Base-by-base conservation (phyloP, 2,888 invertebrate species). In the Tachina lurida region DNA sequence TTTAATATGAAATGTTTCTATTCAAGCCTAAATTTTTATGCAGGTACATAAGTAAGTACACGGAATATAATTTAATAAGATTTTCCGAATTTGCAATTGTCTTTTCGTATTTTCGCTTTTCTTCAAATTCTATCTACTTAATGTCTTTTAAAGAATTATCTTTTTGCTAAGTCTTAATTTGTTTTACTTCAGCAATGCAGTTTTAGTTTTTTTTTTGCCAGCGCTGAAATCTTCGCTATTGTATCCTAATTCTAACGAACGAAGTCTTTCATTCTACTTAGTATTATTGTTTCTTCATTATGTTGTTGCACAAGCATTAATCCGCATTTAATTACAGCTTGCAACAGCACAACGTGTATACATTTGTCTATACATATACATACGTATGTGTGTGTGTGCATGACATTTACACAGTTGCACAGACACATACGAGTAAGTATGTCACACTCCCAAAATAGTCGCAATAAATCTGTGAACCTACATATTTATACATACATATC, bases 251-350 rank as follows among this genome's bases (percentile, higher is more conserved):
- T 43, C 12, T 31, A 31, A 31, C 31, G 31, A 31, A 31, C 31
- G n/a, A n/a, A 62, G 65, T 58, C 65, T 52, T 62, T 63, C n/a
- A 12, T 56, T 68, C 19, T 43, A 31, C 47, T 75, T 68, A 71
- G 31, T 31, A 31, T 54, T 85, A 63, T 85, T 85, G 67, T 78
- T 82, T 79, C 82, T 78, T 77, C 56, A 85, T 74, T 82, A 82
- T 52, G 22, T 73, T 77, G 63, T 71, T 71, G 78, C 60, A 68
- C 49, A 74, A 58, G 78, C 81, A 85, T 82, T 85, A 85, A 85
- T 85, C 85, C 82, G 85, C 85, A 85, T 85, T 85, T 85, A 85
- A 85, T 85, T 85, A 78, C 85, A 85, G 63, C 75, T 82, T 60
- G 63, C 22, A 54, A 52, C 63, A 78, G 39, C 43, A 47, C 49